A percentile compares a stretch with the other conserved stretches of the same genome.
Evolutionary conservation across 1,140 invertebrate species (phyloP).

Genomic region (Trichomalopsis sarcophagae): DNA sequence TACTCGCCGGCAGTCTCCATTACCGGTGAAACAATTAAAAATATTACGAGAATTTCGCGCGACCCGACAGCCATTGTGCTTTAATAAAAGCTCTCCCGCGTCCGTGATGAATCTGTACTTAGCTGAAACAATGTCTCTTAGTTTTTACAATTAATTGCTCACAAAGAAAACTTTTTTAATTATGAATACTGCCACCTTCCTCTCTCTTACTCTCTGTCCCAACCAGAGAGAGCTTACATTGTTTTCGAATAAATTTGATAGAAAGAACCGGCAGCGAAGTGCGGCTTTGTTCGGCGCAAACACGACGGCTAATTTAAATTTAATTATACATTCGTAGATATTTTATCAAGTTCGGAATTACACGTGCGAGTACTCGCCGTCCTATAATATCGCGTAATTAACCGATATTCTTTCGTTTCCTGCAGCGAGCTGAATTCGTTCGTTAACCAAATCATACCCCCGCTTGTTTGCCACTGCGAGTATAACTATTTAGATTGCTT

Average conservation of each 20-base stretch:
- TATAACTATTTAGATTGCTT: not conserved
- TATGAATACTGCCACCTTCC: not conserved
- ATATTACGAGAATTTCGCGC: slow-evolving; percentile 23
- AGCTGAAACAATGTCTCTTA: not conserved
- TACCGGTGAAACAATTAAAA: slow-evolving; percentile 18
- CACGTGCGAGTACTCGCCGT: too few species aligned
- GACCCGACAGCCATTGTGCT: slow-evolving; percentile 2
- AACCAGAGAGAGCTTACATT: not conserved
- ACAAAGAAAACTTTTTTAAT: slow-evolving; percentile 1
- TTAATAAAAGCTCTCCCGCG: not conserved
- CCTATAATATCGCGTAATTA: not conserved
- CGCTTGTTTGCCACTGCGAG: too few species aligned
- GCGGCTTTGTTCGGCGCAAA: not conserved
- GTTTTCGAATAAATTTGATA: slow-evolving; percentile 1
- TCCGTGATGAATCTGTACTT: slow-evolving; percentile 21
- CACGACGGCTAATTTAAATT: not conserved
- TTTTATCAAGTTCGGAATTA: not conserved
- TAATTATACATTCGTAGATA: not conserved
- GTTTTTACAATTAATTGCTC: not conserved
- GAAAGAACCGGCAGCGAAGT: not conserved
- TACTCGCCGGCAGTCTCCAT: not conserved
- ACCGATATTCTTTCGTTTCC: not conserved
- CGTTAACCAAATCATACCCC: too few species aligned
- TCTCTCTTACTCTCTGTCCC: too few species aligned
- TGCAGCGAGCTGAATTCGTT: too few species aligned